phyloP scores from a whole-genome alignment of 2,113 vertebrate genomes.

The Butastur rufipennis region DNA sequence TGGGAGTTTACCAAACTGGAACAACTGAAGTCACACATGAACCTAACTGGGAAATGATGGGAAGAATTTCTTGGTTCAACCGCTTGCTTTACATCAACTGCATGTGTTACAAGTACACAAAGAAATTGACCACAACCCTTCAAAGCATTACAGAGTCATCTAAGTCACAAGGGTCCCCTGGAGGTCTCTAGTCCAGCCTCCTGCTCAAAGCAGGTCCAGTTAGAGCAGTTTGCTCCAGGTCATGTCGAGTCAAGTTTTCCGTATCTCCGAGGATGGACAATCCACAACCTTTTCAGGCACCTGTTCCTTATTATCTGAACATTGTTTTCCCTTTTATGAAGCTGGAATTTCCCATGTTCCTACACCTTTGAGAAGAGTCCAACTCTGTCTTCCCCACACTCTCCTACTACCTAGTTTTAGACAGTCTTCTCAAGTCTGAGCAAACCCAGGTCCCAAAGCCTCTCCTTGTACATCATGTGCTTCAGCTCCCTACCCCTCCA shows the following conservation, averaged over 20 bases:
- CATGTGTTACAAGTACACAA: neutral
- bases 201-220: neutral
- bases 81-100: neutral
- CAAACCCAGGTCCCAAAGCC: neutral
- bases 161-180: neutral
- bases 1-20: neutral
- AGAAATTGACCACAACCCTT: neutral
- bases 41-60: neutral
- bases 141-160: neutral
- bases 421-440: neutral
- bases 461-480: neutral
- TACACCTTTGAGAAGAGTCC: neutral
- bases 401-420: neutral
- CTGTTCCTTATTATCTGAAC: neutral
- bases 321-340: neutral
- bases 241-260: neutral
- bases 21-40: neutral
- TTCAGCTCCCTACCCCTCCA: neutral
- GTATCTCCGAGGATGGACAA: neutral
- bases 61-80: neutral
- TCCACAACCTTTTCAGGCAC: neutral
- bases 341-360: neutral
- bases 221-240: neutral
- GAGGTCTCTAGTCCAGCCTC: neutral
- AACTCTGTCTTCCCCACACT: neutral